Evolutionary conservation across 2,113 vertebrate genomes (phyloP), one percentile per base, ranked within the genome.

Genomic region (Dromaius novaehollandiae): DNA sequence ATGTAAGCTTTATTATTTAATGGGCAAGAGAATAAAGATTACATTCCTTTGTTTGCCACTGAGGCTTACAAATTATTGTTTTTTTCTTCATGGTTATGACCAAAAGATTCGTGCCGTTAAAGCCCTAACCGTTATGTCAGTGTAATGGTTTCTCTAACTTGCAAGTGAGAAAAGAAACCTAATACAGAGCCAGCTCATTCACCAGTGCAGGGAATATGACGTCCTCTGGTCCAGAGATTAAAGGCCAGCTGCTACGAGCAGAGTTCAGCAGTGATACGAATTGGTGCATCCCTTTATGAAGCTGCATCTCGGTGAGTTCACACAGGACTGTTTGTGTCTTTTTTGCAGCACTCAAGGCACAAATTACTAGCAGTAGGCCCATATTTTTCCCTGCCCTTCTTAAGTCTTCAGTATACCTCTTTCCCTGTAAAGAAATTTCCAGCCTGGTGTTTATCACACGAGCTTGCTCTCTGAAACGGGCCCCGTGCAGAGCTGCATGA

Each of bases 1-100:
- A 92, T 83, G 38, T 91, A 90, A 97, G 84, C 36, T 28, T 76
- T 82, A 90, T 89, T 90, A 92, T 65, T 87, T 90, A 77, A 77
- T 63, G 81, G 69, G 69, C 48, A 77, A 65, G 81, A 66, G 48
- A 60, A 73, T 82, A 40, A 60, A 92, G 71, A 86, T 95, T 50
- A 11, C 46, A 63, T 95, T 88, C 30, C 69, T 73, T 42, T 80
- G n/a, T 83, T 94, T 81, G 82, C 93, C 76, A 71, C 82, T 40
- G 88, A 90, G 79, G 66, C 50, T 80, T 95, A 73, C 14, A 61
- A 82, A 66, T 93, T 60, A 21, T 89, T 75, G 22, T 46, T 38
- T 87, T 86, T 53, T 82, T 8, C 66, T 87, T 95, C 82, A 70
- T 86, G 93, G 40, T 68, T 86, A 13, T 94, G 71, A 75, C 76